These are phyloP conservation scores for Microcebus jonahi DNA, from an alignment of 2,113 vertebrate species.

Conservation along the genomic window DNA sequence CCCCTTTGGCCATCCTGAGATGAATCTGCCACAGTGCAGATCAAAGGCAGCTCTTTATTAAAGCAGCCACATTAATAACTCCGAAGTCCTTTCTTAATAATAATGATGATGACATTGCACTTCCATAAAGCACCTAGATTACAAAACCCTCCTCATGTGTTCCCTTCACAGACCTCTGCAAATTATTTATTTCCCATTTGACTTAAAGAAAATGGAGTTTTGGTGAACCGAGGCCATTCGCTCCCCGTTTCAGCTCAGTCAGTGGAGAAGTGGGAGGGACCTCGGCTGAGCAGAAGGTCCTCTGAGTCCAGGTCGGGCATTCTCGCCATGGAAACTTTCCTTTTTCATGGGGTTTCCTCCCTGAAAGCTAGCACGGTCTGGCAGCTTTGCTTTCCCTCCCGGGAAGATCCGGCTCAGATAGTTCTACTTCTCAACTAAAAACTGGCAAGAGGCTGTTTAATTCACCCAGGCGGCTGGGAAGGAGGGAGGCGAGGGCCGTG, in stretches of 20 bases:
- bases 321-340: background rate
- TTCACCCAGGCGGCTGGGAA: background rate
- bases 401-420: background rate
- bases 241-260: background rate
- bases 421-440: background rate
- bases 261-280: background rate
- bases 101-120: background rate
- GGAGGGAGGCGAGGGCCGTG: background rate
- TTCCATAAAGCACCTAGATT: background rate
- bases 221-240: background rate
- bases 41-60: background rate
- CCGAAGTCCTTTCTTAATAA: background rate
- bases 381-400: background rate
- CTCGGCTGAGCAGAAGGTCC: background rate
- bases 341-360: background rate
- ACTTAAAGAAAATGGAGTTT: background rate
- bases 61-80: background rate
- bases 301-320: background rate
- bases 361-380: background rate
- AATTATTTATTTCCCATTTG: conserved; percentile 5
- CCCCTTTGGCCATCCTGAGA: background rate
- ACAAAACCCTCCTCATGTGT: background rate
- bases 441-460: background rate
- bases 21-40: background rate
- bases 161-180: background rate